Percentiles rank a stretch among this genome's conserved stretches.
phyloP scores from a whole-genome alignment of 1,140 invertebrate species.

The Littorina saxatilis region DNA sequence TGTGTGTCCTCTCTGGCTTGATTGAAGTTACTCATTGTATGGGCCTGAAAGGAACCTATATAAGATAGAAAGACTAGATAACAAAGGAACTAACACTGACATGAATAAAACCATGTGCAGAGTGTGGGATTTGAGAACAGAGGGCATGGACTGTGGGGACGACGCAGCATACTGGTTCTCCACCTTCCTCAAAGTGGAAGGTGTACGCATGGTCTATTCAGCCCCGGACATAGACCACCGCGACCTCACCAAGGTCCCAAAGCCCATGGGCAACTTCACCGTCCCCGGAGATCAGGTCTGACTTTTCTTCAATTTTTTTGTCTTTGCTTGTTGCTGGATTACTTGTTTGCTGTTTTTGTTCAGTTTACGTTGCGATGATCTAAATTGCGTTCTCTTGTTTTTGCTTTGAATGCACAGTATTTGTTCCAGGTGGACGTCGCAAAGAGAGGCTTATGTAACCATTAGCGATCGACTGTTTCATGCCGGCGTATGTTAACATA shows the following conservation, averaged over 20 bases:
- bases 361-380: background rate
- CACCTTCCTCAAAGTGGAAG: conserved; percentile 56
- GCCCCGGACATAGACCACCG: conserved; percentile 43
- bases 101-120: no score
- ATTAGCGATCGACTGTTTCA: no score
- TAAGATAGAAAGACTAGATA: no score
- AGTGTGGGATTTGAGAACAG: conserved; percentile 46
- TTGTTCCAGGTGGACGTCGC: no score
- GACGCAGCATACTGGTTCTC: conserved; percentile 66
- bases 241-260: conserved; percentile 41
- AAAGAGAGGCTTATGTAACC: no score
- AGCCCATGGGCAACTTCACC: conserved; percentile 57
- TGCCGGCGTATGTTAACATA: background rate
- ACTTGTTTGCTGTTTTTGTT: background rate
- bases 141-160: conserved; percentile 69
- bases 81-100: no score
- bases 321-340: background rate
- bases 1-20: no score
- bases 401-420: no score
- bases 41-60: no score
- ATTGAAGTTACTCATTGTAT: no score
- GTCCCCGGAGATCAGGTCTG: conserved; percentile 58
- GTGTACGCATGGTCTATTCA: conserved; percentile 61
- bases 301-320: background rate
- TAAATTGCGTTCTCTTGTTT: background rate